Conservation (phyloP, 2,113 vertebrate genomes). For the Scopus umbretta region DNA sequence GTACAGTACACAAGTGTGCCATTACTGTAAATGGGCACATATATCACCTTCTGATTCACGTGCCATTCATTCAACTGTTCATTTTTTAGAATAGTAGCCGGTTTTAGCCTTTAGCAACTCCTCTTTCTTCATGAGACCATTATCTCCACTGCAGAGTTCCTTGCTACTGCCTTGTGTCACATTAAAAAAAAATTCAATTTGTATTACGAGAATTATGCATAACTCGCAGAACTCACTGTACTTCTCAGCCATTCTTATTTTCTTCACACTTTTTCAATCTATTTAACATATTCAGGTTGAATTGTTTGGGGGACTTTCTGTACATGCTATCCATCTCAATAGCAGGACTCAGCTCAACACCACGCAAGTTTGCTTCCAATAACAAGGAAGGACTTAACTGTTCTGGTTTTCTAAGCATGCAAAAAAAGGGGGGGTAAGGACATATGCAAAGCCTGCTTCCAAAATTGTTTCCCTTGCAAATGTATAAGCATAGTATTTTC, state of each 20-base stretch:
- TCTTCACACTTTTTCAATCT: neutral
- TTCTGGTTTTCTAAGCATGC: neutral
- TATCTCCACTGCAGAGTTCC: neutral
- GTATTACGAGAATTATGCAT: neutral
- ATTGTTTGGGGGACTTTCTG: neutral
- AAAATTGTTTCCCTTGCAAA: neutral
- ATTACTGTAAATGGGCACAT: neutral
- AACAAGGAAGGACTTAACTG: neutral
- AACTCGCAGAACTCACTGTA: neutral
- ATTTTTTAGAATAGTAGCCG: neutral
- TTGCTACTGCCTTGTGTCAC: neutral
- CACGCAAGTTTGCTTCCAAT: neutral
- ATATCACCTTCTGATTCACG: neutral
- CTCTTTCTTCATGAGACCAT: neutral
- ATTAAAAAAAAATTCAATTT: neutral
- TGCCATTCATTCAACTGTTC: neutral
- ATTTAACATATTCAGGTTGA: neutral
- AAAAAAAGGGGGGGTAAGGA: neutral
- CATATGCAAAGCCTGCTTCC: neutral
- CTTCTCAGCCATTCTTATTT: neutral
- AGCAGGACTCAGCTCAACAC: neutral
- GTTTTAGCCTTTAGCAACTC: neutral
- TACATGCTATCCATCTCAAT: neutral
- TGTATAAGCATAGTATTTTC: conserved; percentile 1
- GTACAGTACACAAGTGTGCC: neutral